Base-by-base conservation (phyloP, 2,888 invertebrate species). In the Archips crataeganus region DNA sequence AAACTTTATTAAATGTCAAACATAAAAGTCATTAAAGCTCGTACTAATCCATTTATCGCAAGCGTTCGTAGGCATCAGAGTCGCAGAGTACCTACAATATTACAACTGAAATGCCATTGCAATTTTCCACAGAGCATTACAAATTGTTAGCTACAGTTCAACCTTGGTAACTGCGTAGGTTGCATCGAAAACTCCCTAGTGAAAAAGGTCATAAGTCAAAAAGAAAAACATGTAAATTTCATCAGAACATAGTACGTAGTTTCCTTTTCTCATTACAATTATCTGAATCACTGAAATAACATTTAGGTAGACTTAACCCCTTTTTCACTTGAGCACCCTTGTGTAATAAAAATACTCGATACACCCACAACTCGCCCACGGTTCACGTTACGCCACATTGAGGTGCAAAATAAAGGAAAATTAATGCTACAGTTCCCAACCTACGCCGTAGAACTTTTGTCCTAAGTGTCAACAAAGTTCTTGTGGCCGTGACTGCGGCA, bases 341-440 rank as follows among this genome's bases (percentile, higher is more conserved):
- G 57, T 10, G 32, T 57, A 57, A 32, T 32, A 32, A 32, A 57
- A 57, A 57, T 32, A 32, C 15, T 10, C n/a, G 57, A 57, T 15
- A 61, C 39, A 15, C 61, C 61, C 47, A 63, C 63, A 32, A 13
- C 10, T 6, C 57, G 32, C 66, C 66, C 57, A 32, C 66, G 54
- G 2, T 42, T 8, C 23, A 62, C 45, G 34, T 34, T 34, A 13
- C 57, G 57, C 32, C 11, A 11, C 57, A 57, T 57, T 57, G 57
- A 57, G 57, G 57, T 57, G 32, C 57, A 57, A 57, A 57, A 57
- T 57, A 57, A 23, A 57, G 57, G 57, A 57, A 57, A 57, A 57
- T 57, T 11, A 32, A 57, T 57, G 54, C 15, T 23, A 62, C 23
- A 11, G 23, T 45, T 62, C 4, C 45, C 23, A 23, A 45, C 45